These are phyloP conservation scores for Aromia moschata DNA, from an alignment of 2,888 invertebrate species.

Conservation along the genomic window DNA sequence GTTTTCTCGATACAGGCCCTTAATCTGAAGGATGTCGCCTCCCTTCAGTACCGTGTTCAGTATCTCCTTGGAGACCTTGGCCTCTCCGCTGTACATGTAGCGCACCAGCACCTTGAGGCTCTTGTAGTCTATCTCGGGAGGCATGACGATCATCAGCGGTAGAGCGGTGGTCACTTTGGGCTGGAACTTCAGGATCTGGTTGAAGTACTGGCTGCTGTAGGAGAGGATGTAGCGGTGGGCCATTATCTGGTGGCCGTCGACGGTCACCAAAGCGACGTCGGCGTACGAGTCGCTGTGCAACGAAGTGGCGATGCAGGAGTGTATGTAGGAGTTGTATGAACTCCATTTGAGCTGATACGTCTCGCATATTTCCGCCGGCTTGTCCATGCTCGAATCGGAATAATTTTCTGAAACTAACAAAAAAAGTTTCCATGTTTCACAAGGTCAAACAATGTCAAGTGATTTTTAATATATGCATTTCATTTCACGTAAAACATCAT, in stretches of 20 bases:
- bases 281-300: constrained; percentile 82
- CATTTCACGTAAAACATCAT: too few relatives aligned
- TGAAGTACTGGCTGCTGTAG: constrained; percentile 77
- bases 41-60: constrained; percentile 82
- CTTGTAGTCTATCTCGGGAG: constrained; percentile 82
- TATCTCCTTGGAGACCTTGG: constrained; percentile 86
- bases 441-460: too few relatives aligned
- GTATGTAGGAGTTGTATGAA: constrained; percentile 83
- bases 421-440: too few relatives aligned
- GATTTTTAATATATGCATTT: too few relatives aligned
- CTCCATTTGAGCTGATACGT: constrained; percentile 92
- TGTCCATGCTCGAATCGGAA: constrained; percentile 59
- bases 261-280: constrained; percentile 82
- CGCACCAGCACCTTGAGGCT: constrained; percentile 84
- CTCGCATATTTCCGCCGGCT: constrained; percentile 65
- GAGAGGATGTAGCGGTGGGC: constrained; percentile 87
- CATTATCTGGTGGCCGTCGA: constrained; percentile 81
- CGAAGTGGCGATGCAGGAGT: constrained; percentile 79
- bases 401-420: too few relatives aligned
- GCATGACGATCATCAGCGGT: constrained; percentile 75
- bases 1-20: constrained; percentile 80
- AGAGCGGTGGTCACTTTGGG: constrained; percentile 55
- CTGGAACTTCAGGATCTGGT: constrained; percentile 65
- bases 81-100: constrained; percentile 85
- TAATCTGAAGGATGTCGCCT: constrained; percentile 82